Conservation (phyloP, 2,888 invertebrate genomes). For the Zygogramma bicolorata region DNA sequence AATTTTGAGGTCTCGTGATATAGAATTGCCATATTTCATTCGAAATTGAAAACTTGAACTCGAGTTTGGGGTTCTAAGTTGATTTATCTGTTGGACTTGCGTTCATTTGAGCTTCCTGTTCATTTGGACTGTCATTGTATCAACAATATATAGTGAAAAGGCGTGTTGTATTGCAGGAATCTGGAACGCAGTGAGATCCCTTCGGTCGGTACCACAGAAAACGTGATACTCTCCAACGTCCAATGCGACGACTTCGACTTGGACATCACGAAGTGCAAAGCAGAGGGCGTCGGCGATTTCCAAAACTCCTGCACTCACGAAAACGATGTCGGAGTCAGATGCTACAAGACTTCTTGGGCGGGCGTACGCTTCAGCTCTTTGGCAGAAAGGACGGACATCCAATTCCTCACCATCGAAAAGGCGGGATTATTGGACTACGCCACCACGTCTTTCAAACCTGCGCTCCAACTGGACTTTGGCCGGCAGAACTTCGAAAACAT, state of each 20-base stretch:
- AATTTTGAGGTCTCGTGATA: too few relatives aligned
- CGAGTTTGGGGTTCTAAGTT: too few relatives aligned
- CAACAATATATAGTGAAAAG: not conserved
- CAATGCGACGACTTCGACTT: slow-evolving; percentile 91
- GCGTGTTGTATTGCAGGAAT: slow-evolving; percentile 59
- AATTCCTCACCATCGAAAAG: slow-evolving; percentile 89
- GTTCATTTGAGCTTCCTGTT: too few relatives aligned
- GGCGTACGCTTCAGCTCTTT: slow-evolving; percentile 91
- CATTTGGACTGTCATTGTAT: not conserved
- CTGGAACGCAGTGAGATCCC: slow-evolving; percentile 87
- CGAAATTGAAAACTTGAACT: too few relatives aligned
- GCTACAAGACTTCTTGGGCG: slow-evolving; percentile 94
- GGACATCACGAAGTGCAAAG: slow-evolving; percentile 88
- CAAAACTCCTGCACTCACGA: slow-evolving; percentile 91
- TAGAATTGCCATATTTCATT: too few relatives aligned
- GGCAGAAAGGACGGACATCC: slow-evolving; percentile 87
- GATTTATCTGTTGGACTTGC: too few relatives aligned
- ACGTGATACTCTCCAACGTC: slow-evolving; percentile 87
- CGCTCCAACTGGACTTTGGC: slow-evolving; percentile 88
- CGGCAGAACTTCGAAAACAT: slow-evolving; percentile 86
- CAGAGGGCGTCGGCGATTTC: slow-evolving; percentile 82
- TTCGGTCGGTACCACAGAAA: slow-evolving; percentile 80
- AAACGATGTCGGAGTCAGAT: slow-evolving; percentile 89
- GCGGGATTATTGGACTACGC: slow-evolving; percentile 95
- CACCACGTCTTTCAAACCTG: slow-evolving; percentile 88